Evolutionary conservation across 2,113 vertebrate genomes (phyloP), one percentile per base, ranked within the genome.

Genomic region (Ochotona princeps): DNA sequence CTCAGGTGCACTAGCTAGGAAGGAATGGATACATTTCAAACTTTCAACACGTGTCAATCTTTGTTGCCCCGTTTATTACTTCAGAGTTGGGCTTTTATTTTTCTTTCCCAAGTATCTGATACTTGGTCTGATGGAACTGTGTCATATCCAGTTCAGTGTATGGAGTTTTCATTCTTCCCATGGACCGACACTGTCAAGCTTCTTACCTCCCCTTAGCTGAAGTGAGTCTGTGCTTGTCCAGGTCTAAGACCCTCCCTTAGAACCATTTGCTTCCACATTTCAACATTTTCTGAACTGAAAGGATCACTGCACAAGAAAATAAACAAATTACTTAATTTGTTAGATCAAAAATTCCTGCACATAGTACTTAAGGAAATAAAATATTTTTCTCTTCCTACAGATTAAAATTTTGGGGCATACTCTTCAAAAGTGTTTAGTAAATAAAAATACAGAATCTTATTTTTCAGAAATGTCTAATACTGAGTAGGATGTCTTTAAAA

Each of bases 251-350:
- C 94, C 66, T 85, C 44, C 38, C 8, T 72, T 47, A 93, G 83
- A 97, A 94, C 63, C 73, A 17, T 61, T 93, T 96, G 89, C 35
- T 95, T 23, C 91, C 26, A 80, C 67, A 21, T 84, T 96, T 93
- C 84, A 79, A 89, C 54, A 11, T 84, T 84, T 61, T 93, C n/a
- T 81, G 86, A 95, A 60, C 85, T 51, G 79, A 21, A 93, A 93
- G 57, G 47, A 72, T 92, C 85, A 0, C 26, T 83, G 10, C 32
- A 28, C 51, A 84, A 78, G 15, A 87, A 32, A 89, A 66, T 83
- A 82, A 96, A 95, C 49, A 0, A 95, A 84, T 89, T 86, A 14
- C 26, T 95, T 96, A 81, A 81, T 35, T 76, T 88, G 23, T 18
- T 7, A 26, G 44, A 76, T 54, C 8, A 90, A 83, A 84, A 38